Evolutionary conservation across 35 echinoderm and acorn worm species (phyloP).

Genomic region (Apostichopus parvimensis): DNA sequence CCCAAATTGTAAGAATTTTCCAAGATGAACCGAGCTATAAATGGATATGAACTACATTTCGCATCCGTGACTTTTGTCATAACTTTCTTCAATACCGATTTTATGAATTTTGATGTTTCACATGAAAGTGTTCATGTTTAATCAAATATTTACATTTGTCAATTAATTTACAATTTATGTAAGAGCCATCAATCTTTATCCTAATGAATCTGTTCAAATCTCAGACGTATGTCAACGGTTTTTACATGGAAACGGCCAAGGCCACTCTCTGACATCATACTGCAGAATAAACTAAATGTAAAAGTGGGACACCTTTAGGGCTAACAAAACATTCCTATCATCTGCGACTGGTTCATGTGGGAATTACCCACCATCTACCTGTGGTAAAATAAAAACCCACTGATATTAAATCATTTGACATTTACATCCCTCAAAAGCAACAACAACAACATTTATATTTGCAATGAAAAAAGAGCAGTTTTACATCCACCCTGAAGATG

Average conservation of each 20-base stretch:
- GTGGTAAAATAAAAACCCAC: not conserved
- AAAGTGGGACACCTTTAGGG: conserved; percentile 32
- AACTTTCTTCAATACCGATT: too few relatives aligned
- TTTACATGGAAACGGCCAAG: not conserved
- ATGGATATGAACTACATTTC: too few relatives aligned
- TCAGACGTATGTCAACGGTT: too few relatives aligned
- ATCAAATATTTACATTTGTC: too few relatives aligned
- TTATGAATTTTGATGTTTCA: too few relatives aligned
- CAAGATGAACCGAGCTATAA: too few relatives aligned
- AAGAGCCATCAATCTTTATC: too few relatives aligned
- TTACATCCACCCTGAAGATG: conserved; percentile 6
- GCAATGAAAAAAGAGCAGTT: conserved; percentile 8
- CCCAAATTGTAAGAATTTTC: too few relatives aligned
- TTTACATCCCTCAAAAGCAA: conserved; percentile 21
- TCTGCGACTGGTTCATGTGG: not conserved
- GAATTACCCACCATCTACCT: not conserved
- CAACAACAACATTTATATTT: conserved; percentile 28
- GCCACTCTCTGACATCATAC: not conserved
- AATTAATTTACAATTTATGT: too few relatives aligned
- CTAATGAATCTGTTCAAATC: too few relatives aligned
- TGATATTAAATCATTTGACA: not conserved
- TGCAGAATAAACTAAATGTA: not conserved
- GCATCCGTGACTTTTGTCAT: too few relatives aligned
- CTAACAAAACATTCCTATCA: not conserved
- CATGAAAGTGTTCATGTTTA: too few relatives aligned